Conservation (phyloP, 1,140 invertebrate species). For the Heliothis virescens region DNA sequence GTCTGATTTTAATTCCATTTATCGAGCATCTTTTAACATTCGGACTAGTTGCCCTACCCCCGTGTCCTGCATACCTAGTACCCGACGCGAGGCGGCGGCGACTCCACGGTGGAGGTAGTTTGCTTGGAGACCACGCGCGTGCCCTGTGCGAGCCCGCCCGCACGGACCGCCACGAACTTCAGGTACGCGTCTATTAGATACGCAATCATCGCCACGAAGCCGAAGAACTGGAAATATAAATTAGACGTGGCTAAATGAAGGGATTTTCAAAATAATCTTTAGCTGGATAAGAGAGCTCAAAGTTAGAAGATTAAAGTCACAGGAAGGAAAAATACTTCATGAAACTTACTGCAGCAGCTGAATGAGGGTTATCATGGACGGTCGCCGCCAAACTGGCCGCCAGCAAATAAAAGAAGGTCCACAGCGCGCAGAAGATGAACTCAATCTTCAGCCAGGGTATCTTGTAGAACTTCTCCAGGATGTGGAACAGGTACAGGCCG, state of each 20-base stretch:
- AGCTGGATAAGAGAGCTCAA: no score
- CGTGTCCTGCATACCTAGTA: conserved; percentile 57
- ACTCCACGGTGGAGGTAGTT: conserved; percentile 73
- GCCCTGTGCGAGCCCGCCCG: conserved; percentile 91
- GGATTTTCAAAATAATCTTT: no score
- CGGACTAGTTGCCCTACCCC: not conserved
- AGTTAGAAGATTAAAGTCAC: not conserved
- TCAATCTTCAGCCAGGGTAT: conserved; percentile 96
- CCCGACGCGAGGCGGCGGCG: conserved; percentile 64
- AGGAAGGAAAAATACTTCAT: not conserved
- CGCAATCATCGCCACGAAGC: conserved; percentile 91
- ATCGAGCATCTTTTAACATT: not conserved
- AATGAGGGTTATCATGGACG: conserved; percentile 86
- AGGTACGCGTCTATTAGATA: conserved; percentile 93
- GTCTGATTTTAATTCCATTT: no score
- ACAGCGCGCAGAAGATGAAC: conserved; percentile 90
- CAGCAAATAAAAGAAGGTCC: conserved; percentile 90
- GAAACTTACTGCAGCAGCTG: conserved; percentile 90
- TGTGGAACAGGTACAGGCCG: conserved; percentile 93
- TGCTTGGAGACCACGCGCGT: conserved; percentile 88
- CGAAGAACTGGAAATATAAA: conserved; percentile 89
- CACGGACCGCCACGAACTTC: conserved; percentile 89
- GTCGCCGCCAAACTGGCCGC: conserved; percentile 89
- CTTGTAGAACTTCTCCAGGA: conserved; percentile 93
- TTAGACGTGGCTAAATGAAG: not conserved